Evolutionary conservation across 2,888 invertebrate species (phyloP).

Genomic region (Agrochola macilenta): DNA sequence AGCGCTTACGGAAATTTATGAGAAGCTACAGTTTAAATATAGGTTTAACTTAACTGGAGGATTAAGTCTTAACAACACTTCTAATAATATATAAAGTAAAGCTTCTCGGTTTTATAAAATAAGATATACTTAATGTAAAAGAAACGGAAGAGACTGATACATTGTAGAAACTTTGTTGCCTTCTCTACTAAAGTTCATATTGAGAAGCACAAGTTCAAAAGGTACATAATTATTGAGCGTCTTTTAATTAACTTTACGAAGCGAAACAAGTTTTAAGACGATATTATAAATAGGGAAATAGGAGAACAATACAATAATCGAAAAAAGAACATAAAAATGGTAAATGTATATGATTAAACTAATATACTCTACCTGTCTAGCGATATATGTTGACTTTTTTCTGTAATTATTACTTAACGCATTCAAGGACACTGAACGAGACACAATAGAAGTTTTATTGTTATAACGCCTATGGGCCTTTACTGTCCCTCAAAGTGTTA

Average conservation of each 20-base stretch:
- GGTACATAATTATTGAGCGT: not conserved
- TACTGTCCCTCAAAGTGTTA: no score
- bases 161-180: not conserved
- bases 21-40: constrained; percentile 20
- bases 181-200: not conserved
- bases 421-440: no score
- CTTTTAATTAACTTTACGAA: not conserved
- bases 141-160: not conserved
- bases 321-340: not conserved
- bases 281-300: not conserved
- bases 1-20: constrained; percentile 52
- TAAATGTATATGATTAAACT: not conserved
- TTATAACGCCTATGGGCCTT: no score
- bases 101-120: not conserved
- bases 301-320: not conserved
- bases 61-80: constrained; percentile 4
- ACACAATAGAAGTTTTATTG: no score
- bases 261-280: not conserved
- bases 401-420: not conserved
- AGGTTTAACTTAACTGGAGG: constrained; percentile 12
- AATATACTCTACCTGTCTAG: not conserved
- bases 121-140: not conserved
- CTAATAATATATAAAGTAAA: constrained; percentile 7
- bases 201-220: not conserved
- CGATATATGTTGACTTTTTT: not conserved